Percentiles rank a stretch among this genome's conserved stretches.
Evolutionary conservation across 2,888 invertebrate species (phyloP).

Genomic region (Mythimna vitellina): DNA sequence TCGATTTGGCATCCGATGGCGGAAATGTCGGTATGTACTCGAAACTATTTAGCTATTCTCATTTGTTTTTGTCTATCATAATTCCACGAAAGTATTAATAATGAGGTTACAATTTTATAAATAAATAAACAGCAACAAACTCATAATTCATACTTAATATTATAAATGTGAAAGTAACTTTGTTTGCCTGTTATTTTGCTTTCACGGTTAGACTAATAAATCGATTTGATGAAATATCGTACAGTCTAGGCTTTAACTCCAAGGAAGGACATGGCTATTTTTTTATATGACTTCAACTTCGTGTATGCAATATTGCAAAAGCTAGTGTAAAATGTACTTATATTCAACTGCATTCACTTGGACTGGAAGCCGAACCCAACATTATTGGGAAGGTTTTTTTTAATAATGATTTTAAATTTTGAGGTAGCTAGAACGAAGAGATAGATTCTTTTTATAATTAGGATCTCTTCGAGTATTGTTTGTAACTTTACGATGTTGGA

Average conservation of each 20-base stretch:
- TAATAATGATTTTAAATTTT: not conserved
- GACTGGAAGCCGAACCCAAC: not conserved
- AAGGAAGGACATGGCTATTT: too few species aligned
- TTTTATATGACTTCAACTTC: too few species aligned
- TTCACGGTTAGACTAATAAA: too few species aligned
- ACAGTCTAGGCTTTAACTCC: too few species aligned
- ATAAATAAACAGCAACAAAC: not conserved
- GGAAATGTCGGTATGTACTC: conserved; percentile 85
- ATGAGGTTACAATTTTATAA: not conserved
- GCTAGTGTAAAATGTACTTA: too few species aligned
- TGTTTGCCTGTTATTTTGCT: too few species aligned
- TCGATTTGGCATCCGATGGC: conserved; percentile 94
- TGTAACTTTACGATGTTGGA: not conserved
- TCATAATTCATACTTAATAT: too few species aligned
- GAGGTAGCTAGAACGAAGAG: not conserved
- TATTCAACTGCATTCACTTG: too few species aligned
- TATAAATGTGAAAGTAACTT: too few species aligned
- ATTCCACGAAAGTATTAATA: conserved; percentile 3
- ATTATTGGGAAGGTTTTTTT: not conserved
- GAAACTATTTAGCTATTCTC: conserved; percentile 1
- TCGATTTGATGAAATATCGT: too few species aligned
- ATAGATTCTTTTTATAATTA: not conserved
- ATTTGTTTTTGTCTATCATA: conserved; percentile 44
- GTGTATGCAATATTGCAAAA: too few species aligned
- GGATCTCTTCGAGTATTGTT: not conserved